Base-by-base conservation (phyloP, 2,113 vertebrate species). In the Monopterus albus region DNA sequence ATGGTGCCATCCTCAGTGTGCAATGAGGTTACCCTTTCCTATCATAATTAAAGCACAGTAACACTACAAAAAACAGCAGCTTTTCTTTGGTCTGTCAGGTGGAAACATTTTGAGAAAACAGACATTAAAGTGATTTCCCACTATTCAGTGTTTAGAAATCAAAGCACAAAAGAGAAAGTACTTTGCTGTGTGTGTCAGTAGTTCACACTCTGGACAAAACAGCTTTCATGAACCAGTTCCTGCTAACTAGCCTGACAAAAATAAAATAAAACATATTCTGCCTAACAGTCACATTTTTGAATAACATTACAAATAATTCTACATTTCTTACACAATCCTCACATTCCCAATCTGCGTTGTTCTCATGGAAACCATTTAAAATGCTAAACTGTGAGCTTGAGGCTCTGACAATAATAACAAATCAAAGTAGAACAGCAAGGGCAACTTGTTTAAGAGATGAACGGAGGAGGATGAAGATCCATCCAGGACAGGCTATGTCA, bases 321-420 rank as follows among this genome's bases (percentile, higher is more conserved):
- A 18, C 40, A 33, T 68, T 21, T 53, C 36, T 55, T 59, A 38
- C 63, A 69, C 20, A 4, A 50, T 56, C 49, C 31, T 67, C 52
- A 20, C 29, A 47, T 21, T 13, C 20, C 11, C 18, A 36, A 14
- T 21, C 25, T 52, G 29, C 33, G 62, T 56, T 59, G 78, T 87
- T 84, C 72, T 84, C 67, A 60, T 81, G 81, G 71, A 79, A 84
- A 84, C 78, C 62, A 38, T 61, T 76, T 59, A 33, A 70, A 81
- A 75, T 21, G 64, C 69, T 52, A 6, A 61, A 42, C 13, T 62
- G 40, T 57, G 50, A 2, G 14, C 55, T 56, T 42, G 38, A 59
- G 21, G 23, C 67, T 57, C 49, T n/a, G 56, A 36, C n/a, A 50
- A 58, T 49, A 58, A 74, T 23, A 72, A 62, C 46, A 75, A 53